A percentile compares a stretch with the other conserved stretches of the same genome.
These are phyloP conservation scores for Cyphomyrus discorhynchus DNA, from an alignment of 2,113 vertebrate species.

Conservation along the genomic window DNA sequence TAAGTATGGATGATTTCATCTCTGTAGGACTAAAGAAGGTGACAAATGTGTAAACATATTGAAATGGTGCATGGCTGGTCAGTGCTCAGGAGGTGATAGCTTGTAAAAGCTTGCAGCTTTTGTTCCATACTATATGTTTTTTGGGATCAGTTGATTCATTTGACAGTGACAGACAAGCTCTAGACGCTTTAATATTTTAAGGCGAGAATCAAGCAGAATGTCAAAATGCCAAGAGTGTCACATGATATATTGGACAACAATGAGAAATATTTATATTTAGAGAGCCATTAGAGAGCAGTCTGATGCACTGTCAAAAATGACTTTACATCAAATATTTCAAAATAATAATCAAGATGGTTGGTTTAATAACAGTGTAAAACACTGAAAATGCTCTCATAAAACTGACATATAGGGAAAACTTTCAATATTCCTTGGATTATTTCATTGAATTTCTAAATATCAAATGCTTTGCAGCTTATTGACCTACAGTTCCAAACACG, in stretches of 20 bases:
- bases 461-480: conserved; percentile 17
- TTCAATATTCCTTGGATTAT: not conserved
- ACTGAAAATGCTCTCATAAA: not conserved
- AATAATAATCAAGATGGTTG: not conserved
- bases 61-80: not conserved
- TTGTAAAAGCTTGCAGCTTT: not conserved
- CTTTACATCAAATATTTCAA: not conserved
- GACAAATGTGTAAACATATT: not conserved
- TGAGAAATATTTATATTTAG: not conserved
- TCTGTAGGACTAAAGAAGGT: not conserved
- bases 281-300: not conserved
- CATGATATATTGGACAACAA: not conserved
- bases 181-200: not conserved
- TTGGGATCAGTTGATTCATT: not conserved
- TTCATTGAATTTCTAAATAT: conserved; percentile 18
- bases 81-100: not conserved
- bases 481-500: conserved; percentile 20
- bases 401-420: not conserved
- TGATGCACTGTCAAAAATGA: not conserved
- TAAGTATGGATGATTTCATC: not conserved
- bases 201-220: not conserved
- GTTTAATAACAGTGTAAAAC: not conserved
- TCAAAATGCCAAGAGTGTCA: conserved; percentile 1
- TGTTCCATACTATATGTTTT: not conserved
- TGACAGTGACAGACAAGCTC: not conserved